phyloP scores from a whole-genome alignment of 2,797 vertebrate species.

The Limosa lapponica region DNA sequence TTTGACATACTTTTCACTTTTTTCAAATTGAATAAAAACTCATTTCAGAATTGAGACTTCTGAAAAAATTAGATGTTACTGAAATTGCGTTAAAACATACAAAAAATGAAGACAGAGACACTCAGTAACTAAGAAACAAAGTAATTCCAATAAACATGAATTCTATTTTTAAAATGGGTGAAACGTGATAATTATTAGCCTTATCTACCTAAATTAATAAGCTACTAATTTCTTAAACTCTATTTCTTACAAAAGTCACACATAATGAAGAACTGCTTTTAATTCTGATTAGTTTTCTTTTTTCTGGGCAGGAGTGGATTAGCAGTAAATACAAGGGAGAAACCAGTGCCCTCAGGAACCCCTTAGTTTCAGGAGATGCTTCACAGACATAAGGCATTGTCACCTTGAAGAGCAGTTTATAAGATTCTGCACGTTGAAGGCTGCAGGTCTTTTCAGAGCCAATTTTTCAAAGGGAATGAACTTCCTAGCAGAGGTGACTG shows the following conservation, averaged over 20 bases:
- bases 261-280: not conserved
- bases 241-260: not conserved
- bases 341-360: not conserved
- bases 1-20: not conserved
- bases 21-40: not conserved
- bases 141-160: not conserved
- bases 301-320: not conserved
- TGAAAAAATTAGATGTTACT: not conserved
- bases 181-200: not conserved
- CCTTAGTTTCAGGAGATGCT: not conserved
- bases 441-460: not conserved
- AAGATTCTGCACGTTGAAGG: not conserved
- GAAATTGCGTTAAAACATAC: not conserved
- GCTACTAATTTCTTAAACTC: not conserved
- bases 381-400: not conserved
- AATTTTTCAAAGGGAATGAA: not conserved
- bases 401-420: not conserved
- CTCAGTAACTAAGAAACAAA: not conserved
- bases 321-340: not conserved
- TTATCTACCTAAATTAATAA: constrained; percentile 20
- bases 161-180: not conserved
- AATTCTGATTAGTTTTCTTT: not conserved
- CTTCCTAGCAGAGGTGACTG: not conserved
- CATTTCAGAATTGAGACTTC: not conserved
- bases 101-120: not conserved